Base-by-base conservation (phyloP, 2,797 vertebrate genomes). In the Hozukius guyotensis region DNA sequence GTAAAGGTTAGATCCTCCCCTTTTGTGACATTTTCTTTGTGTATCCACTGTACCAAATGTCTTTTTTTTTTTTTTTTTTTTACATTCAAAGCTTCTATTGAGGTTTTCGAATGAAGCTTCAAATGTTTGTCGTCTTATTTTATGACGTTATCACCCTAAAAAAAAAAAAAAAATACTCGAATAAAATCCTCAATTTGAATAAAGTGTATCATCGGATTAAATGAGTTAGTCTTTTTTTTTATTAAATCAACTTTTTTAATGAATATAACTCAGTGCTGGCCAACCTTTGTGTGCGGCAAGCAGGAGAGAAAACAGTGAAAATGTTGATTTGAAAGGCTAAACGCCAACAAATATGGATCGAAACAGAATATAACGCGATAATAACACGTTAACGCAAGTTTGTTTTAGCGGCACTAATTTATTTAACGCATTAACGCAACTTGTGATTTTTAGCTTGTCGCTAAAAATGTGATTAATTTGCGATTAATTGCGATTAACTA, bases 1-100 rank as follows among this genome's bases (percentile, higher is more conserved):
- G 8, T 65, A 70, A 88, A 85, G 67, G 80, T 88, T 80, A 85
- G 46, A n/a, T 34, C 56, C 60, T 75, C 64, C 25, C 29, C 20
- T 80, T 78, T 34, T 18, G 49, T 75, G 62, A 77, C 63, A 63
- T 77, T 67, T 68, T 46, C 46, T 75, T 55, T 74, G 75, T 66
- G 66, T 29, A 24, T 14, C 31, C 49, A 52, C 49, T 52, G 49
- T 52, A 52, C 49, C 0, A 52, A 52, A 52, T 52, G 49, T n/a
- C 49, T n/a, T 52, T 52, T 52, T 52, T 0, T n/a, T 52, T 20
- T 11, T 8, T 0, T 52, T 0, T 52, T 49, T 52, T n/a, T 52
- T 52, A 52, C 20, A 52, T 52, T 2, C 20, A 10, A 52, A 52
- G 18, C 49, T 52, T 10, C 20, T n/a, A 52, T n/a, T 11, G 49